A percentile compares a stretch with the other conserved stretches of the same genome.
Conservation (phyloP, 2,113 vertebrate species). For the Xenopus laevis region DNA sequence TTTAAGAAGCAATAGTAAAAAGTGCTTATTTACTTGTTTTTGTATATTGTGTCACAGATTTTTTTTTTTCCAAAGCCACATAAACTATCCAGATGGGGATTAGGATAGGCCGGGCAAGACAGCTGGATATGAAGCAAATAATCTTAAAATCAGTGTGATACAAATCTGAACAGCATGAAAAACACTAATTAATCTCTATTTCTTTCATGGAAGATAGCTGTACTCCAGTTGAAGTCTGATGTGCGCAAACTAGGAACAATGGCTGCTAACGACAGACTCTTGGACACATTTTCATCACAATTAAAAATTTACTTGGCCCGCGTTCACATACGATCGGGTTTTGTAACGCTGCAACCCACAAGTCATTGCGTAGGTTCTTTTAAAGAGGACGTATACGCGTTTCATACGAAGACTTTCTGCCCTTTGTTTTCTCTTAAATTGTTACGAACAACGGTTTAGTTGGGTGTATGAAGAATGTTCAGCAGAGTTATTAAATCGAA, state of each 20-base stretch:
- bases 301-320: background rate
- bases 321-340: background rate
- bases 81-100: conserved; percentile 42
- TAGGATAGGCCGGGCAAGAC: conserved; percentile 35
- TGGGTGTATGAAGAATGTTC: too few species aligned
- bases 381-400: too few species aligned
- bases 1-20: too few species aligned
- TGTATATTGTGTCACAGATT: conserved; percentile 8
- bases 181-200: conserved; percentile 43
- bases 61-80: background rate
- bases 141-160: conserved; percentile 43
- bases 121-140: conserved; percentile 38
- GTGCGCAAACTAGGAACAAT: background rate
- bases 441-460: too few species aligned
- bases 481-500: too few species aligned
- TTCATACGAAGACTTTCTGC: too few species aligned
- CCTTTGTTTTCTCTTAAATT: too few species aligned
- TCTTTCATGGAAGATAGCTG: conserved; percentile 14
- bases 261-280: background rate
- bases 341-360: background rate
- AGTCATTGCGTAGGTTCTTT: too few species aligned
- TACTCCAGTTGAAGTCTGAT: background rate
- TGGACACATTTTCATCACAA: background rate
- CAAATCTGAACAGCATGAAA: conserved; percentile 38
- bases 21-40: background rate